Percentiles rank a stretch among this genome's conserved stretches.
phyloP scores from a whole-genome alignment of 2,113 vertebrate genomes.

The Vanacampus margaritifer region DNA sequence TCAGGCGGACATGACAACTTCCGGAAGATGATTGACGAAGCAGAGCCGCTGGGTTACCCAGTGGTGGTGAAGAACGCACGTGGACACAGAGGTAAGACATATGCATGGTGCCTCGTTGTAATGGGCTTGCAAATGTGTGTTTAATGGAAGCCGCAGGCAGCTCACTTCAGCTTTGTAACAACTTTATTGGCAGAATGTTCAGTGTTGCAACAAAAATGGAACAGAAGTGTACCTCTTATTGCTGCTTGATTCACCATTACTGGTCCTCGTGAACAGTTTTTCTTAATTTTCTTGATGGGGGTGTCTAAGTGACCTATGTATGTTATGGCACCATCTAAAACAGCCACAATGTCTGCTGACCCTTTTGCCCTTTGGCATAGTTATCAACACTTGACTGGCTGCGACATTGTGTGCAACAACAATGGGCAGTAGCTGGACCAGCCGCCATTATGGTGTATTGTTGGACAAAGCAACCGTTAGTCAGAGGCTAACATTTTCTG shows the following conservation, averaged over 20 bases:
- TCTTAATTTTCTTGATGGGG: conserved; percentile 2
- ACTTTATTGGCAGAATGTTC: conserved; percentile 44
- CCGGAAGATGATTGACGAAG: conserved; percentile 89
- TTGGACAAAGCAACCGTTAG: conserved; percentile 42
- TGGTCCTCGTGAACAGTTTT: neutral
- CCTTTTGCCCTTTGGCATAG: conserved; percentile 32
- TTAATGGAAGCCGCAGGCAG: neutral
- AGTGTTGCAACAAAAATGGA: conserved; percentile 7
- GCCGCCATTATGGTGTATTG: conserved; percentile 29
- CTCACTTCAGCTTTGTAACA: conserved; percentile 29
- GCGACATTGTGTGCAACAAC: conserved; percentile 43
- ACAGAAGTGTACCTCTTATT: conserved; percentile 1
- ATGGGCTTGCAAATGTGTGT: neutral
- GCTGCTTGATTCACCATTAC: conserved; percentile 10
- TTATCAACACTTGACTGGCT: conserved; percentile 41
- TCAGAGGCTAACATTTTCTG: conserved; percentile 33
- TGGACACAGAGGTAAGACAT: conserved; percentile 81
- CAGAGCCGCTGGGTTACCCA: conserved; percentile 85
- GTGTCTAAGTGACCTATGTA: conserved; percentile 11
- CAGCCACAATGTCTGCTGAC: conserved; percentile 24
- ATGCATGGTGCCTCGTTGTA: neutral
- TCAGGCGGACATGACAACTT: conserved; percentile 88
- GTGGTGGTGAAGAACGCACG: conserved; percentile 91
- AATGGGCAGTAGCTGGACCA: conserved; percentile 20
- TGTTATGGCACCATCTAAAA: neutral